Conservation (phyloP, 2,888 invertebrate genomes). For the Papilio demoleus region DNA sequence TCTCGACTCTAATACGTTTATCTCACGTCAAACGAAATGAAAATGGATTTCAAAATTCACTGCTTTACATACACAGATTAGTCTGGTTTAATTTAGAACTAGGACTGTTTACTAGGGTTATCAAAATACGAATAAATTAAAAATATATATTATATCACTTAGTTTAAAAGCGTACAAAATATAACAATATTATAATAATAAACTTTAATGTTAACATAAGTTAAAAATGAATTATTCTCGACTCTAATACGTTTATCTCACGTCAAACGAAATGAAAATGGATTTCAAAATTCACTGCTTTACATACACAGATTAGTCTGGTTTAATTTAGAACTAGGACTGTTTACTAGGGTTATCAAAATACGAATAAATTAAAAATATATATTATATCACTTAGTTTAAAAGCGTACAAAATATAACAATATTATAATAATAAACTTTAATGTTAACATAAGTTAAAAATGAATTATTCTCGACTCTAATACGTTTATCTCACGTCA, state of each 20-base stretch:
- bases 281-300: slow-evolving; percentile 25
- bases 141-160: no score
- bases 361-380: no score
- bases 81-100: slow-evolving; percentile 26
- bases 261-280: slow-evolving; percentile 14
- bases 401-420: no score
- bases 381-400: no score
- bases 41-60: slow-evolving; percentile 23
- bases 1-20: slow-evolving; percentile 12
- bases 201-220: not conserved
- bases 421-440: not conserved
- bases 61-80: slow-evolving; percentile 14
- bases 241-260: slow-evolving; percentile 8
- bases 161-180: no score
- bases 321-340: slow-evolving; percentile 27
- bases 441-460: not conserved
- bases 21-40: slow-evolving; percentile 12
- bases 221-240: slow-evolving; percentile 1
- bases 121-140: no score
- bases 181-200: not conserved
- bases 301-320: not conserved
- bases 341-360: no score
- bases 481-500: slow-evolving; percentile 11
- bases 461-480: not conserved
- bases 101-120: not conserved